Percentiles rank a stretch among this genome's conserved stretches.
phyloP scores from a whole-genome alignment of 2,797 vertebrate species.

The Crypturellus tataupa region DNA sequence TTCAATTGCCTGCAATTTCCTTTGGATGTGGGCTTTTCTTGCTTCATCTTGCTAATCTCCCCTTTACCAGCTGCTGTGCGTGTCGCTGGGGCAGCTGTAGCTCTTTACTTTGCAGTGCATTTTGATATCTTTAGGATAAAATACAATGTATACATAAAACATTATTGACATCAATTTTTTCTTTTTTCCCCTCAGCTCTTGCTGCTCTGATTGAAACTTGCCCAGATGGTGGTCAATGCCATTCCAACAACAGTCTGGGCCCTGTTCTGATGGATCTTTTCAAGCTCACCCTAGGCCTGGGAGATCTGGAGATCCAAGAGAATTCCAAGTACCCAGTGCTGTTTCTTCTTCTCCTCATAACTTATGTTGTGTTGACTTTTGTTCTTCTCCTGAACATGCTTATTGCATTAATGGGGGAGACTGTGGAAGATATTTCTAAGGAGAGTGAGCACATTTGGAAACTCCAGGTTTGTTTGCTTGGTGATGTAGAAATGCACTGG shows the following conservation, averaged over 20 bases:
- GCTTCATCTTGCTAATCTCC: neutral
- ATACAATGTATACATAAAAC: neutral
- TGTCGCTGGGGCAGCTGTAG: neutral
- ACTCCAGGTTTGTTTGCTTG: slow-evolving; percentile 80
- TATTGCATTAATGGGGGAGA: slow-evolving; percentile 86
- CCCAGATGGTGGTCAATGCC: slow-evolving; percentile 28
- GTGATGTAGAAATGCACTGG: neutral
- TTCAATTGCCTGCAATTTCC: neutral
- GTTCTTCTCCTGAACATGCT: slow-evolving; percentile 87
- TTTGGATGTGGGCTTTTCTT: neutral
- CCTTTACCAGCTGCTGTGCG: neutral
- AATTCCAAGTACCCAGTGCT: slow-evolving; percentile 85
- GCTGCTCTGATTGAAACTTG: slow-evolving; percentile 82
- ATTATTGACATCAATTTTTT: neutral
- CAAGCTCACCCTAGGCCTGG: slow-evolving; percentile 85
- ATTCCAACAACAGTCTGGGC: slow-evolving; percentile 80
- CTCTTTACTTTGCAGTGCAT: neutral
- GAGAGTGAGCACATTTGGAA: slow-evolving; percentile 87
- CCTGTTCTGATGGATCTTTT: slow-evolving; percentile 83
- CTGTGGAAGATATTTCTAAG: slow-evolving; percentile 85
- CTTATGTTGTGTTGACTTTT: slow-evolving; percentile 84
- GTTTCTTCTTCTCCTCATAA: slow-evolving; percentile 84
- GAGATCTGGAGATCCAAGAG: slow-evolving; percentile 84
- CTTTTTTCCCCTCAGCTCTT: slow-evolving; percentile 73
- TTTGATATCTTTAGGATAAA: neutral